phyloP scores from a whole-genome alignment of 2,888 invertebrate species.

The Linnaemya vulpina region DNA sequence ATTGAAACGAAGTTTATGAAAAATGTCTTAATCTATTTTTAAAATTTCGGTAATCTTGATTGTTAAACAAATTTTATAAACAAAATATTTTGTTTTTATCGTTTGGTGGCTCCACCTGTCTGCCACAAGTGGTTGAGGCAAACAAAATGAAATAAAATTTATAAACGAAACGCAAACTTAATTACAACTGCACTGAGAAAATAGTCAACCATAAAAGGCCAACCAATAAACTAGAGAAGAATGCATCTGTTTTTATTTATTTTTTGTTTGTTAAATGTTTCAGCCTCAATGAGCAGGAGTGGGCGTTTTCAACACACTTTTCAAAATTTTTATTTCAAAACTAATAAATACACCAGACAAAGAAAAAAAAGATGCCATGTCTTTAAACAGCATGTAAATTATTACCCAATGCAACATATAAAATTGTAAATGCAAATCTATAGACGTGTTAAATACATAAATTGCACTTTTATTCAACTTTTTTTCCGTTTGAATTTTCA shows the following conservation, averaged over 20 bases:
- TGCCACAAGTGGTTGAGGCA: conserved; percentile 58
- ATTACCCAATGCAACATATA: conserved; percentile 35
- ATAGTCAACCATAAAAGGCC: conserved; percentile 42
- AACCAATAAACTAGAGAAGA: conserved; percentile 27
- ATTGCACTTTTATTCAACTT: conserved; percentile 37
- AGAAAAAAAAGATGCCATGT: conserved; percentile 56
- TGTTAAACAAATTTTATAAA: not conserved
- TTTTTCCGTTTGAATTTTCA: conserved; percentile 1
- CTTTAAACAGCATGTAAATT: conserved; percentile 42
- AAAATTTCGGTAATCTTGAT: not conserved
- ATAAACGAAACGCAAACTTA: not conserved
- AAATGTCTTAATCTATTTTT: not conserved
- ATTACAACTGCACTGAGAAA: conserved; percentile 26
- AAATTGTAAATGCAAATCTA: conserved; percentile 50
- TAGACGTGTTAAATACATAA: conserved; percentile 60
- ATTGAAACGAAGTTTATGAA: not conserved
- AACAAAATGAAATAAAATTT: conserved; percentile 7
- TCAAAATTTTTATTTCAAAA: conserved; percentile 25
- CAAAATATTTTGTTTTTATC: not conserved
- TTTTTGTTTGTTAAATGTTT: conserved; percentile 5
- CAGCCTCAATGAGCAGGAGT: conserved; percentile 53
- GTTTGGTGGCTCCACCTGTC: conserved; percentile 50
- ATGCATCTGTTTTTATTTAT: too few relatives aligned
- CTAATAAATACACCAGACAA: conserved; percentile 22
- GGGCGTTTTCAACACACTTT: conserved; percentile 56